phyloP scores from a whole-genome alignment of 2,797 vertebrate species.

The Lacerta agilis region DNA sequence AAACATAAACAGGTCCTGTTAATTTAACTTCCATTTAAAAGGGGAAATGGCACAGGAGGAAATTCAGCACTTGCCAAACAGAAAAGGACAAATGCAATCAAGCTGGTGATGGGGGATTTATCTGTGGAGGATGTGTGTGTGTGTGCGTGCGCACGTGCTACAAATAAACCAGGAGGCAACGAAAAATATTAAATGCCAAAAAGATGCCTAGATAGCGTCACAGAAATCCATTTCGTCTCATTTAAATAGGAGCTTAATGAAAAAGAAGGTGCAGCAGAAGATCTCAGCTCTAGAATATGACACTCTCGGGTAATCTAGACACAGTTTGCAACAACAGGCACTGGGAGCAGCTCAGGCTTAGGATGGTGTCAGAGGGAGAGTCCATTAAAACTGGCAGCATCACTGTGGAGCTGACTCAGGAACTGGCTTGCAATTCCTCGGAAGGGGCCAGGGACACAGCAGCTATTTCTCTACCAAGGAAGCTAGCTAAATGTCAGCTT shows the following conservation, averaged over 20 bases:
- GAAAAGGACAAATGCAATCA: not conserved
- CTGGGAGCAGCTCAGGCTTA: not conserved
- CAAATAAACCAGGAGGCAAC: not conserved
- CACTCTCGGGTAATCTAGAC: accelerated
- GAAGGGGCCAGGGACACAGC: accelerated
- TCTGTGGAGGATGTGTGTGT: not conserved
- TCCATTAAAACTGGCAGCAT: not conserved
- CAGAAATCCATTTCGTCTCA: not conserved
- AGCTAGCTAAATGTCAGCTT: not conserved
- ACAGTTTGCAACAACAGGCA: accelerated
- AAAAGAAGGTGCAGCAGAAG: accelerated
- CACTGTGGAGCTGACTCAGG: accelerated
- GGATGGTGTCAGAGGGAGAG: not conserved
- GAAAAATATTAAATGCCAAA: not conserved
- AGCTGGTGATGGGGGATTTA: accelerated
- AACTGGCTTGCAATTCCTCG: not conserved
- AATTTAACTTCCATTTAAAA: slow-evolving; percentile 13
- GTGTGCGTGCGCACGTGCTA: not conserved
- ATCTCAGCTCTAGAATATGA: accelerated
- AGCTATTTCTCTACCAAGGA: not conserved
- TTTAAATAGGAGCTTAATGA: not conserved
- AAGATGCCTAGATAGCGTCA: not conserved
- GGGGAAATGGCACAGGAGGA: not conserved
- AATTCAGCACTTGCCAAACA: not conserved
- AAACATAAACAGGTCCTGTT: slow-evolving; percentile 15